Evolutionary conservation across 2,797 vertebrate species (phyloP), one percentile per base, ranked within the genome.

Genomic region (Labroides dimidiatus): DNA sequence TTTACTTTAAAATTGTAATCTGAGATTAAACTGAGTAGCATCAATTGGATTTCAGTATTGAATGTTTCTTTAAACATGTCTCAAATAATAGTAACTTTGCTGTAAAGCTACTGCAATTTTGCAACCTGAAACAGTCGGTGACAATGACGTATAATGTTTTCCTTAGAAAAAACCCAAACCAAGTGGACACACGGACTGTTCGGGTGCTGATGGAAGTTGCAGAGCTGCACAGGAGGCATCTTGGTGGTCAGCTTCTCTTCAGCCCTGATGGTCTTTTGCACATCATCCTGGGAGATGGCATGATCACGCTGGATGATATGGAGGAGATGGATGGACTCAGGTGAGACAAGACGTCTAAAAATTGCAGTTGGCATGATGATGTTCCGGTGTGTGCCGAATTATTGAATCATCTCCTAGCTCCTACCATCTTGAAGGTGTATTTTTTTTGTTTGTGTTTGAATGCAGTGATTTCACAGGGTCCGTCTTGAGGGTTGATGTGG

Each of bases 261-360:
- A 95, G 95, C 19, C 96, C 96, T 1, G 95, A 99, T 50, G 95
- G 97, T 43, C 95, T 99, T 82, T 86, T 99, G 58, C 97, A 99
- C 89, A 94, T 99, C 86, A 93, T 99, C 63, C 95, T 99, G 19
- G 98, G 98, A 48, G 98, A 99, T 58, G 98, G 98, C 65, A 98
- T 99, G 98, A 99, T 99, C 92, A 99, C 98, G 1, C 87, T 99
- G 79, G 98, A 99, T 39, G 96, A 99, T 81, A 99, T 99, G 98
- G 98, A 99, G 79, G 98, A 99, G 86, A 99, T 99, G 98, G 98
- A 99, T 23, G 98, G 98, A 50, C 94, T 99, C 81, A 99, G 98
- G 98, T 99, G 94, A 90, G 93, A 52, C 56, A 48, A n/a, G 51
- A 65, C 4, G 33, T 75, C 69, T 77, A 56, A 63, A 39, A 36